Base-by-base conservation (phyloP, 53 echinoderm and acorn worm genomes). In the Zoroaster sp. region DNA sequence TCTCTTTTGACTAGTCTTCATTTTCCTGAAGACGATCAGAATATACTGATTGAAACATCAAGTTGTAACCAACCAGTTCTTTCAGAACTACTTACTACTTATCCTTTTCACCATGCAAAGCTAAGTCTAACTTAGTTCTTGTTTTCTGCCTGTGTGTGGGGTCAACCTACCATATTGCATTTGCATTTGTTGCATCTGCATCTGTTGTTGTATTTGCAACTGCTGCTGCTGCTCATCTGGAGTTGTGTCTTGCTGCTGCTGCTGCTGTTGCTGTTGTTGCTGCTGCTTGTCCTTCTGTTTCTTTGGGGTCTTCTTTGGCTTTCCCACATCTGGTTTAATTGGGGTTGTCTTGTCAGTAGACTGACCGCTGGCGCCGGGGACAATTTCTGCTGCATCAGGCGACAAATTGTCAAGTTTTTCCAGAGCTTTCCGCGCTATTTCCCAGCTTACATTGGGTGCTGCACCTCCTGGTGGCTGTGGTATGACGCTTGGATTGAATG, bases 371-470 rank as follows among this genome's bases (percentile, higher is more conserved):
- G 68, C 37, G 20, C 44, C 72, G 7, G 33, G 47, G 39, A 59
- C 66, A 39, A 17, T 2, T 39, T 66, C 51, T 31, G 15, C 73
- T 72, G 44, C 83, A 32, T 41, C 46, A 5, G 55, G 1, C 12
- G 43, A 10, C 21, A 73, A 34, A 8, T 38, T 7, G 41, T 66
- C 78, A 35, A 86, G 40, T 18, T 94, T 91, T 74, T 94, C 93
- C 28, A 96, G 87, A 0, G 94, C 96, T 68, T 93, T 91, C 17
- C 93, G 89, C 17, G 96, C 96, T 25, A 93, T 96, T 37, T 94
- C 96, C 96, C 96, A 96, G 73, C 87, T 92, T 38, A 63, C 74
- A 75, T 87, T 65, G 35, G 40, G 65, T 41, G 88, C 43, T 63
- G 55, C 53, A 42, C 34, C 8, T 35, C 44, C 63, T 53, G 42